Percentiles rank a stretch among this genome's conserved stretches.
Conservation (phyloP, 2,797 vertebrate genomes). For the Benthosema pterotum region DNA sequence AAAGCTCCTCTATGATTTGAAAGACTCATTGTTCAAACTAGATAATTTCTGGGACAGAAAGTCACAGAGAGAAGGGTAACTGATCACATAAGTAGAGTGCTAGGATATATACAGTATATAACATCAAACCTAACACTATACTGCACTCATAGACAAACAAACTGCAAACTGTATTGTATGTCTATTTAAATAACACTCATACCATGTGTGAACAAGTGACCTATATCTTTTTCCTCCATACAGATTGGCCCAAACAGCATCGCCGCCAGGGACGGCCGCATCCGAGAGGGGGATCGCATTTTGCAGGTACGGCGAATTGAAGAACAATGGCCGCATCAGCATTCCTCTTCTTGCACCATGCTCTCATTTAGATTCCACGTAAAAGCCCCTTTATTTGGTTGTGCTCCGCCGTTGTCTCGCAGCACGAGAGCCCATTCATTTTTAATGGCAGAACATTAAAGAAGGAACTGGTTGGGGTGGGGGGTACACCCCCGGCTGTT, state of each 20-base stretch:
- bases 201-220: no score
- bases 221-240: constrained; percentile 6
- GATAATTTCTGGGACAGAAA: no score
- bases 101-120: no score
- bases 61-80: no score
- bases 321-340: no score
- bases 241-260: constrained; percentile 96
- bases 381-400: constrained; percentile 52
- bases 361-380: constrained; percentile 46
- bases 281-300: constrained; percentile 94
- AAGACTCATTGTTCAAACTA: no score
- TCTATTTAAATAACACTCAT: no score
- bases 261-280: constrained; percentile 92
- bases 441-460: constrained; percentile 76
- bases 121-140: no score
- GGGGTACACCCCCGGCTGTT: constrained; percentile 59
- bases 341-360: constrained; percentile 7
- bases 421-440: constrained; percentile 68
- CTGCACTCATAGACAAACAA: no score
- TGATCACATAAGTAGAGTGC: no score
- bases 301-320: constrained; percentile 85
- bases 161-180: no score
- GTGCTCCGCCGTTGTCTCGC: constrained; percentile 49
- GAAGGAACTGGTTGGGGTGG: constrained; percentile 57
- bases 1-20: no score